Evolutionary conservation across 2,797 vertebrate species (phyloP).

Genomic region (Oryzias sinensis): DNA sequence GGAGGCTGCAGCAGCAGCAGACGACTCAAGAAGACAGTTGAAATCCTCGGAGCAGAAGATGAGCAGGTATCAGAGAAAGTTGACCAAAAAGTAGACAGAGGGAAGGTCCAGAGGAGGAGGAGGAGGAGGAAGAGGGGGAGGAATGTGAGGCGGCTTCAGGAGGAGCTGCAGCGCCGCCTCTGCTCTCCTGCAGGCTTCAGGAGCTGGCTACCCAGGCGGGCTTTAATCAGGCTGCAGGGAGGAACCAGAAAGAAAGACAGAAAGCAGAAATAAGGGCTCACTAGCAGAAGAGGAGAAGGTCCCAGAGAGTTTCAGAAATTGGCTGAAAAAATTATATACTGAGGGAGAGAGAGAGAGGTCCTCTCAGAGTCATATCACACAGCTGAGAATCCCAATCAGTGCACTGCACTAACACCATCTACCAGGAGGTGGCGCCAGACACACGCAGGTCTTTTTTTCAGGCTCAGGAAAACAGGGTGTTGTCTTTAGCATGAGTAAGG

Average conservation of each 20-base stretch:
- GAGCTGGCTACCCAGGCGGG: constrained; percentile 89
- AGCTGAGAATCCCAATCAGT: neutral
- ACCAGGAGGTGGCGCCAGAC: constrained; percentile 63
- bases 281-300: constrained; percentile 23
- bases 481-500: neutral
- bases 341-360: neutral
- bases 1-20: constrained; percentile 27
- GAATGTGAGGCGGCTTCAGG: constrained; percentile 85
- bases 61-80: constrained; percentile 21
- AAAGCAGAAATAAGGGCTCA: constrained; percentile 68
- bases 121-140: constrained; percentile 54
- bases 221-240: constrained; percentile 92
- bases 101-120: constrained; percentile 41
- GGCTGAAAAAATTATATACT: neutral
- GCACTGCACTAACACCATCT: constrained; percentile 11
- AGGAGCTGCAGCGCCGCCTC: constrained; percentile 88
- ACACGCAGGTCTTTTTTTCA: constrained; percentile 22
- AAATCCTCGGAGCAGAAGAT: constrained; percentile 35
- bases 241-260: constrained; percentile 80
- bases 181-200: constrained; percentile 82
- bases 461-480: neutral
- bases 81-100: constrained; percentile 45
- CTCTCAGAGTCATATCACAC: neutral
- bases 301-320: constrained; percentile 16
- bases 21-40: constrained; percentile 16